Percentiles rank a stretch among this genome's conserved stretches.
phyloP scores from a whole-genome alignment of 2,797 vertebrate genomes.

The Eremophila alpestris region DNA sequence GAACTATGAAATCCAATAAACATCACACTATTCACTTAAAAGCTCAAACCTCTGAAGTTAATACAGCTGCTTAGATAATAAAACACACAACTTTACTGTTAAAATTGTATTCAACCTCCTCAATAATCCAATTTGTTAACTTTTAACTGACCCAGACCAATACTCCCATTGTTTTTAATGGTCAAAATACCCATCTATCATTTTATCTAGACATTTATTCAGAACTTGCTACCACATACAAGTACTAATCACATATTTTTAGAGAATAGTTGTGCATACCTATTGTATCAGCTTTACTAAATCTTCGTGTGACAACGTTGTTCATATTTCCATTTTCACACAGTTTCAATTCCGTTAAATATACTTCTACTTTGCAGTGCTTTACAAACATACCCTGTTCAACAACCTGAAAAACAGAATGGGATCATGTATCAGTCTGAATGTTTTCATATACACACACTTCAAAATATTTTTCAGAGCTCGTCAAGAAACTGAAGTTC shows the following conservation, averaged over 20 bases:
- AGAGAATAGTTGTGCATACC: slow-evolving; percentile 76
- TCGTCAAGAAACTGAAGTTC: neutral
- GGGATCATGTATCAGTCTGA: slow-evolving; percentile 1
- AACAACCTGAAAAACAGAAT: slow-evolving; percentile 85
- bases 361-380: slow-evolving; percentile 99
- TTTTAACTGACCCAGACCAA: neutral
- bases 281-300: slow-evolving; percentile 99
- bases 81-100: neutral
- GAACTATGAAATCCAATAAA: neutral
- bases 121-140: neutral
- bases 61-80: neutral
- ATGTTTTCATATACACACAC: neutral
- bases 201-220: neutral
- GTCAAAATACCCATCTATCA: neutral
- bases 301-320: slow-evolving; percentile 92
- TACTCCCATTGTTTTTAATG: neutral
- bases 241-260: neutral
- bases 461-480: neutral
- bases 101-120: neutral
- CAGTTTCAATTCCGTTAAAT: slow-evolving; percentile 96
- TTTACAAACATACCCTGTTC: slow-evolving; percentile 99
- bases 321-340: slow-evolving; percentile 98
- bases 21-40: neutral
- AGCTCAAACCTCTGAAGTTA: neutral
- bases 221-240: neutral